Conservation (phyloP, 2,113 vertebrate species). For the Siniperca knerii region DNA sequence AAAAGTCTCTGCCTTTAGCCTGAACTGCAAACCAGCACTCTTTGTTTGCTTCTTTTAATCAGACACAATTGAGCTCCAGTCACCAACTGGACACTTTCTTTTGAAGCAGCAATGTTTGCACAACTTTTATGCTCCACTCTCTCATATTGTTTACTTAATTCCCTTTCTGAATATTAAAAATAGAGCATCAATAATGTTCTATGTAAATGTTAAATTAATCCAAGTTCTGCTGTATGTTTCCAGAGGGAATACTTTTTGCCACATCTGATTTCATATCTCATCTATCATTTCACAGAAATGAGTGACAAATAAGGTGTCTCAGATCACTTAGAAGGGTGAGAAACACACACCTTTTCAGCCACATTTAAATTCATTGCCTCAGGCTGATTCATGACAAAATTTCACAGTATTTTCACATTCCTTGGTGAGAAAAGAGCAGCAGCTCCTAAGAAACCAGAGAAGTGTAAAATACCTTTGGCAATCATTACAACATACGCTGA, state of each 20-base stretch:
- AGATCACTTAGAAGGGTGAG: slow-evolving; percentile 36
- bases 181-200: neutral
- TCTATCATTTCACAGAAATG: slow-evolving; percentile 45
- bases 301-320: slow-evolving; percentile 45
- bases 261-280: slow-evolving; percentile 35
- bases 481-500: slow-evolving; percentile 7
- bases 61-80: neutral
- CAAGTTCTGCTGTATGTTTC: neutral
- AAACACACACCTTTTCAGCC: slow-evolving; percentile 45
- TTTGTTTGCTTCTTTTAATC: neutral
- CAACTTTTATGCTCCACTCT: neutral
- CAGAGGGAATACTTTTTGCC: slow-evolving; percentile 2
- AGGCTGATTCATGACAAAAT: slow-evolving; percentile 10
- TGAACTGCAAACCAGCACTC: neutral
- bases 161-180: slow-evolving; percentile 4
- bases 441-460: neutral
- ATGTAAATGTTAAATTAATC: slow-evolving; percentile 14
- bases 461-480: slow-evolving; percentile 23
- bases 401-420: slow-evolving; percentile 9
- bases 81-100: neutral
- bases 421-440: slow-evolving; percentile 32
- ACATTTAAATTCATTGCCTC: slow-evolving; percentile 50
- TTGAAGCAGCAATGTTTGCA: neutral
- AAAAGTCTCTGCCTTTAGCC: neutral
- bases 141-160: neutral